These are phyloP conservation scores for Amphimedon queenslandica DNA, from an alignment of 37 sponge, comb jelly and placozoan species.

Conservation along the genomic window DNA sequence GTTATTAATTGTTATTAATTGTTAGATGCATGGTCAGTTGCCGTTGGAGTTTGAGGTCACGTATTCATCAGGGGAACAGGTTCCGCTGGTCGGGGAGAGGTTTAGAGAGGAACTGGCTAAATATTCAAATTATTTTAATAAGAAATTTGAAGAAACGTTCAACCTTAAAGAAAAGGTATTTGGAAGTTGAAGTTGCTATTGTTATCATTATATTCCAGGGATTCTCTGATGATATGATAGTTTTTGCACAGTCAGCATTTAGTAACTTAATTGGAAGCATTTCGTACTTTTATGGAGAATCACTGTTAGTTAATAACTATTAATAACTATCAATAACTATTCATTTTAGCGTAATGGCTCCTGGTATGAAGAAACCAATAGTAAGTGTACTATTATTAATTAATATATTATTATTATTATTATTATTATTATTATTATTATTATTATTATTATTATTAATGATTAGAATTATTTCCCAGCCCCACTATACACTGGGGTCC, in stretches of 20 bases:
- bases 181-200: too few relatives aligned
- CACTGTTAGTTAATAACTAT: slow-evolving; percentile 41
- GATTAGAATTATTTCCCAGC: slow-evolving; percentile 73
- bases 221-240: slow-evolving; percentile 58
- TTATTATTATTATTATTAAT: not conserved
- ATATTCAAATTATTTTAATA: not conserved
- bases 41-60: slow-evolving; percentile 78
- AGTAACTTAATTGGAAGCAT: slow-evolving; percentile 97
- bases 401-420: not conserved
- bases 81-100: not conserved
- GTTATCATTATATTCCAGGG: slow-evolving; percentile 42
- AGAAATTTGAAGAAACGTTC: slow-evolving; percentile 66
- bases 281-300: slow-evolving; percentile 93
- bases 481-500: slow-evolving; percentile 76
- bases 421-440: not conserved
- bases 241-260: slow-evolving; percentile 86
- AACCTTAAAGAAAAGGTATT: slow-evolving; percentile 48
- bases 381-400: not conserved
- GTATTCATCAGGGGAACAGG: slow-evolving; percentile 9
- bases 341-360: slow-evolving; percentile 4
- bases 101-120: not conserved
- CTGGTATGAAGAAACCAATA: not conserved
- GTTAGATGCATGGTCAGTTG: slow-evolving; percentile 1
- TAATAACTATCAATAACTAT: not conserved
- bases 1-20: not conserved